Conservation (phyloP, 2,797 vertebrate genomes). For the Lacerta viridis region DNA sequence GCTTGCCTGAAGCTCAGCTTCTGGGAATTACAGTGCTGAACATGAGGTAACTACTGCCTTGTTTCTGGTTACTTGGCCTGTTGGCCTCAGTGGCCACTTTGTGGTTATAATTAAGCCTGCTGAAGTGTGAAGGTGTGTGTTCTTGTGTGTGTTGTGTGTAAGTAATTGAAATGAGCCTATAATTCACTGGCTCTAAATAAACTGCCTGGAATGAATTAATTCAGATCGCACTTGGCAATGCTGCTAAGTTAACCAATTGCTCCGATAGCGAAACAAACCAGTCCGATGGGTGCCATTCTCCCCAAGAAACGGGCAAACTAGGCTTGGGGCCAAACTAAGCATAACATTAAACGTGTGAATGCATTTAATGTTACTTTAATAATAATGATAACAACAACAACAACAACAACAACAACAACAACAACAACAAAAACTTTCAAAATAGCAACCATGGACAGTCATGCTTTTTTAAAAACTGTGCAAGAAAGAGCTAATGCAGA, state of each 20-base stretch:
- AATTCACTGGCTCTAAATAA: background rate
- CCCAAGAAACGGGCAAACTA: too few species aligned
- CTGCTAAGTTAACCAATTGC: background rate
- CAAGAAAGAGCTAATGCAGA: too few species aligned
- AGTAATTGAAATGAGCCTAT: background rate
- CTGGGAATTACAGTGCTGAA: background rate
- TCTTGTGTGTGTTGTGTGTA: background rate
- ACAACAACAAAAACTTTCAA: too few species aligned
- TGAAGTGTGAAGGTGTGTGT: background rate
- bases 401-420: too few species aligned
- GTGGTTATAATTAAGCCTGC: background rate
- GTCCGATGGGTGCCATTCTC: too few species aligned
- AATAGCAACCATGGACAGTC: too few species aligned
- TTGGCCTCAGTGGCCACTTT: background rate
- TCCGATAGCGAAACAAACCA: too few species aligned
- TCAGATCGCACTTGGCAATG: background rate
- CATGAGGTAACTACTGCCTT: constrained; percentile 10
- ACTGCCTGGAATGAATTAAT: background rate
- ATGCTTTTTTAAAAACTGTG: too few species aligned
- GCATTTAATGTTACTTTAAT: too few species aligned
- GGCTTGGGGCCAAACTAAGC: too few species aligned
- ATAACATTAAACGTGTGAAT: too few species aligned
- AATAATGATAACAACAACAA: too few species aligned
- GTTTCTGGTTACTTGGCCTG: background rate
- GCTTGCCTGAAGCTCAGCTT: constrained; percentile 4